Evolutionary conservation across 2,797 vertebrate genomes (phyloP), one percentile per base, ranked within the genome.

Genomic region (Malurus splendens): DNA sequence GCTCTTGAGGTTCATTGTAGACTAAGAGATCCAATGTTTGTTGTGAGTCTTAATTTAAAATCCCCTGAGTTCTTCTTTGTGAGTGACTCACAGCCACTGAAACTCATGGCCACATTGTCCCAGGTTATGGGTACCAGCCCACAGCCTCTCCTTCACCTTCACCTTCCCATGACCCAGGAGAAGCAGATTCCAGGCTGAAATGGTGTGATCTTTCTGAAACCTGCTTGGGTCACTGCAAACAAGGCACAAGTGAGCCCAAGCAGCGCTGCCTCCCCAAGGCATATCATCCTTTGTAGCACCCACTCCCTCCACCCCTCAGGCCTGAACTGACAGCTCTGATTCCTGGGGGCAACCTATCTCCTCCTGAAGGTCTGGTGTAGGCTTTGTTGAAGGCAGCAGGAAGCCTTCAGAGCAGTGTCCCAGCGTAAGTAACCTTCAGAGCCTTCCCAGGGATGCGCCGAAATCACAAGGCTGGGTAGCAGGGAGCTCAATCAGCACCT

Each of bases 401-500:
- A 77, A 68, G 42, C 20, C 32, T 61, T 20, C 38, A 52, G 42
- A 27, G 52, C 28, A 33, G 18, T 18, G 28, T 45, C n/a, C 57
- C 44, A 57, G 47, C 27, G 20, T 4, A 42, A 15, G 25, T n/a
- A 70, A 44, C 28, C 18, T 14, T 24, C 13, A 24, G 28, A 32
- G 23, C 7, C 22, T 60, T 47, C 45, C 10, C 42, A 42, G 18
- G 12, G 13, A 61, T 0, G 5, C 5, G 5, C 17, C 13, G 20
- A 74, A 94, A 86, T 87, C 55, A 87, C 13, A 42, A 82, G 30
- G 25, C 86, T 41, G 39, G 1, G 1, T 4, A 56, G 67, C 75
- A 77, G 51, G 39, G 39, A 90, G 36, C 71, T 86, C 87, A 95
- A 94, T 95, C 93, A 97, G 97, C 97, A 98, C 97, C 97, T 97